Evolutionary conservation across 2,888 invertebrate species (phyloP).

Genomic region (Apotomis betuletana): DNA sequence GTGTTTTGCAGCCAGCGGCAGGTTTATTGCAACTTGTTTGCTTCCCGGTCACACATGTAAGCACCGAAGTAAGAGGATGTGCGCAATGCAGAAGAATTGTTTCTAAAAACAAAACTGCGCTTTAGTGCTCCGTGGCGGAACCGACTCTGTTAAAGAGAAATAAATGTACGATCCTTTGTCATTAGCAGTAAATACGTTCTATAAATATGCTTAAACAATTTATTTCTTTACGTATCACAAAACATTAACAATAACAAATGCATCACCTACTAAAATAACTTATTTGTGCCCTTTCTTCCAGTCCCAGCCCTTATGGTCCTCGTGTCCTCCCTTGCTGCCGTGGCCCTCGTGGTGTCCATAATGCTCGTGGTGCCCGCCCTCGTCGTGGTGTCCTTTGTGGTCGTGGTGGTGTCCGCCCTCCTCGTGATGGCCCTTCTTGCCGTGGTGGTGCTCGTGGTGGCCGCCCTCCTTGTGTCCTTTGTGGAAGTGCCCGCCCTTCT

Average conservation of each 20-base stretch:
- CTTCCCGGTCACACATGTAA: slow-evolving; percentile 34
- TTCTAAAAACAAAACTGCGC: slow-evolving; percentile 20
- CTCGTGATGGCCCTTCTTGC: slow-evolving; percentile 90
- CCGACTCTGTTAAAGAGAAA: slow-evolving; percentile 23
- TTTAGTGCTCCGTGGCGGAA: slow-evolving; percentile 30
- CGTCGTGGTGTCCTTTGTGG: slow-evolving; percentile 89
- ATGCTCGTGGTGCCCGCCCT: slow-evolving; percentile 89
- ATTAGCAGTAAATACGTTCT: not conserved
- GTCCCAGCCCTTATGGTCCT: slow-evolving; percentile 91
- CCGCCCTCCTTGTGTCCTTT: slow-evolving; percentile 90
- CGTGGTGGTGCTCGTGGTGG: slow-evolving; percentile 89
- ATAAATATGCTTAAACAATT: slow-evolving; percentile 44
- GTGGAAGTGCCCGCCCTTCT: slow-evolving; percentile 91
- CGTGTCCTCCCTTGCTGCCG: slow-evolving; percentile 90
- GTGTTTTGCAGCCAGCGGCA: slow-evolving; percentile 33
- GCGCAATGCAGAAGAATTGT: slow-evolving; percentile 40
- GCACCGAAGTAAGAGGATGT: slow-evolving; percentile 20
- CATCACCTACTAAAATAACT: slow-evolving; percentile 37
- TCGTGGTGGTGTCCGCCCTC: slow-evolving; percentile 91
- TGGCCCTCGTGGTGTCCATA: slow-evolving; percentile 87
- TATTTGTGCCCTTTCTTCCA: slow-evolving; percentile 80
- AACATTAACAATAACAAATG: slow-evolving; percentile 69
- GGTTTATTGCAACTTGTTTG: slow-evolving; percentile 34
- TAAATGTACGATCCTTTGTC: not conserved
- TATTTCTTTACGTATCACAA: slow-evolving; percentile 63